A percentile compares a stretch with the other conserved stretches of the same genome.
Evolutionary conservation across 2,113 vertebrate genomes (phyloP).

Genomic region (Galeopterus variegatus): DNA sequence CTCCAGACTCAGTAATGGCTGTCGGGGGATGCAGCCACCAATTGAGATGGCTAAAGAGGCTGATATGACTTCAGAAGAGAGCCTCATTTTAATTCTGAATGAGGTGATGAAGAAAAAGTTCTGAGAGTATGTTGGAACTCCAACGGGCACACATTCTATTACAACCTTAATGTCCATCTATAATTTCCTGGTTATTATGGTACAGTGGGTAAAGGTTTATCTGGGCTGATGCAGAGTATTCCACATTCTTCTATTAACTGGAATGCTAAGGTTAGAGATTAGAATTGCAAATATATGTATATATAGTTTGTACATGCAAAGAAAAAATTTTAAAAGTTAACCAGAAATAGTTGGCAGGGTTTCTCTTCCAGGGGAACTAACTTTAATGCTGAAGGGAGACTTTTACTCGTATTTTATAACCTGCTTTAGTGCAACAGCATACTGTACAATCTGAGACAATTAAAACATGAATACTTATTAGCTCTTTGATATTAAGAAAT

Average conservation of each 20-base stretch:
- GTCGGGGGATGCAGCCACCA: not conserved
- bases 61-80: not conserved
- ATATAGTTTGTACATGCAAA: not conserved
- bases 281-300: not conserved
- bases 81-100: not conserved
- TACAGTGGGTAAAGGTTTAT: not conserved
- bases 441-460: not conserved
- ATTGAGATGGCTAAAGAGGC: not conserved
- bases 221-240: not conserved
- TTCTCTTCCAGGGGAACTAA: not conserved
- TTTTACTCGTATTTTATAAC: not conserved
- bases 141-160: not conserved
- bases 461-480: not conserved
- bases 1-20: not conserved
- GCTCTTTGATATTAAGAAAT: slow-evolving; percentile 8
- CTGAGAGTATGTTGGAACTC: not conserved
- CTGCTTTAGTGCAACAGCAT: not conserved
- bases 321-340: not conserved
- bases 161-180: not conserved
- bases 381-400: not conserved
- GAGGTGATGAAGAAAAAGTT: not conserved
- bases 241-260: not conserved
- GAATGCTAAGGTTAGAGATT: not conserved
- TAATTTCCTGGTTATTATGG: not conserved
- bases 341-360: not conserved